Evolutionary conservation across 2,113 vertebrate species (phyloP).

Genomic region (Carassius auratus): DNA sequence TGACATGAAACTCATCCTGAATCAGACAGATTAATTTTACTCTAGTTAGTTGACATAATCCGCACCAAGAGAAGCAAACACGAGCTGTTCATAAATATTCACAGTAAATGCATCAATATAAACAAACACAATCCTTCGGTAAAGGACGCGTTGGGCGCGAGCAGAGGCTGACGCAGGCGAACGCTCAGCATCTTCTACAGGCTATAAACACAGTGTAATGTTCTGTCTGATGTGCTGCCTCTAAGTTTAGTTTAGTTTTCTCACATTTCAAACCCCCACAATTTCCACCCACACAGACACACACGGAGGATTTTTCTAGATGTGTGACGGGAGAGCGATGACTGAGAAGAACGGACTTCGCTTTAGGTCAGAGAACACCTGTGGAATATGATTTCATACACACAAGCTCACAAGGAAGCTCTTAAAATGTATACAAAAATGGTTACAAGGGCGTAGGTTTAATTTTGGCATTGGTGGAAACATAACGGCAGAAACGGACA

Average conservation of each 20-base stretch:
- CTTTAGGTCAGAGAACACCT: background rate
- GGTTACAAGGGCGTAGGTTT: too few species aligned
- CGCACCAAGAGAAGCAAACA: background rate
- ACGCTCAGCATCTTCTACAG: too few species aligned
- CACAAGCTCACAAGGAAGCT: background rate
- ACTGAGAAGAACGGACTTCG: conserved; percentile 23
- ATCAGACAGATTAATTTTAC: background rate
- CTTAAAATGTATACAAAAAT: too few species aligned
- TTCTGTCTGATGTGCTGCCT: conserved; percentile 35
- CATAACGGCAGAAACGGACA: too few species aligned
- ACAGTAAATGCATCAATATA: background rate
- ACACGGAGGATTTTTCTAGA: conserved; percentile 62
- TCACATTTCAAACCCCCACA: conserved; percentile 61
- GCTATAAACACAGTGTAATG: background rate
- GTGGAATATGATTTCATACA: background rate
- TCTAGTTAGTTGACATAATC: background rate
- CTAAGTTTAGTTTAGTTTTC: conserved; percentile 68
- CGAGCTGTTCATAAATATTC: background rate
- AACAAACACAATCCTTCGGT: background rate
- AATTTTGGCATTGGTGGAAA: too few species aligned
- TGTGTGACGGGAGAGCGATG: conserved; percentile 45
- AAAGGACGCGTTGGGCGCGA: background rate
- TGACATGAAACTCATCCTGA: background rate
- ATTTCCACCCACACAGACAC: conserved; percentile 66
- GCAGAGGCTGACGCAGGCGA: background rate